phyloP scores from a whole-genome alignment of 2,888 invertebrate genomes.

The Ptychoptera albimana region DNA sequence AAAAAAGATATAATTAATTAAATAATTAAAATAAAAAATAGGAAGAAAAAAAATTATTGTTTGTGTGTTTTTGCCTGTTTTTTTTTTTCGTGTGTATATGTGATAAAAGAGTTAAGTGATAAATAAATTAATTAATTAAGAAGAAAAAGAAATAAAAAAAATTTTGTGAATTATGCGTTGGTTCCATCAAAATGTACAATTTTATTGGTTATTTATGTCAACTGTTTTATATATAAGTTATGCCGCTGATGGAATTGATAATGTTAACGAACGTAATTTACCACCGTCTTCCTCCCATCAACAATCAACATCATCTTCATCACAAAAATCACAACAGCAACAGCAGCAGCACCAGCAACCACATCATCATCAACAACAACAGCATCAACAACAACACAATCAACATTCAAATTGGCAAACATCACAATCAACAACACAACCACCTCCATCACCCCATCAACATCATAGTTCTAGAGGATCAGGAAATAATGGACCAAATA shows the following conservation, averaged over 20 bases:
- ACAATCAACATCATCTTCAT: no score
- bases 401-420: no score
- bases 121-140: neutral
- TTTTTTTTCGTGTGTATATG: neutral
- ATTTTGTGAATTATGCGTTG: neutral
- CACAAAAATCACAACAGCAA: no score
- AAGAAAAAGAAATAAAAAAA: neutral
- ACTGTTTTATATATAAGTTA: neutral
- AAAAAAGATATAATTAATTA: no score
- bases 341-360: no score
- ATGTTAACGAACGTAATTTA: neutral
- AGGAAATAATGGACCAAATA: slow-evolving; percentile 1
- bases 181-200: neutral
- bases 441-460: slow-evolving; percentile 12
- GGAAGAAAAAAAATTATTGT: neutral
- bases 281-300: no score
- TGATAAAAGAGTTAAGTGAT: neutral
- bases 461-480: slow-evolving; percentile 11
- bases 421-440: no score
- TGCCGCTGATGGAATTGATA: neutral
- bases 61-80: no score
- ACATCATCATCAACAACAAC: no score
- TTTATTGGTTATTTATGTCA: neutral
- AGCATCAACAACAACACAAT: no score
- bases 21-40: neutral